Evolutionary conservation across 2,113 vertebrate genomes (phyloP).

Genomic region (Otolemur garnettii): DNA sequence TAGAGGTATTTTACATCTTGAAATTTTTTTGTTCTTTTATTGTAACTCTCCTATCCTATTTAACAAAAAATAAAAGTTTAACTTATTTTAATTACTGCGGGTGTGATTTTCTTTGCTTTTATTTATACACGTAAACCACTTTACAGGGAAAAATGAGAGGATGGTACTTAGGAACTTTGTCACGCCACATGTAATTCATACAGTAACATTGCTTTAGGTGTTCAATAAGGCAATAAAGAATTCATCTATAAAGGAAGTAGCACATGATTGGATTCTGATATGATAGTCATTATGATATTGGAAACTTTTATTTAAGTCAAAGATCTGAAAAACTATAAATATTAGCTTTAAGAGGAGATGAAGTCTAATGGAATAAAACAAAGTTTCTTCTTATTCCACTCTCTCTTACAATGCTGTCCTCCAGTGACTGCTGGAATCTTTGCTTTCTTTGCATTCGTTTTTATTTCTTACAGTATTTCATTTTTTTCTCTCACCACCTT

Average conservation of each 20-base stretch:
- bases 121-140: not conserved
- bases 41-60: not conserved
- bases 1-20: not conserved
- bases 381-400: not conserved
- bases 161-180: not conserved
- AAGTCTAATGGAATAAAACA: not conserved
- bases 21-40: not conserved
- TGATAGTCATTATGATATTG: not conserved
- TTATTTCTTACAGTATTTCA: not conserved
- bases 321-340: not conserved
- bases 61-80: not conserved
- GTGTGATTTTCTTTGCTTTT: not conserved
- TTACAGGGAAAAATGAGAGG: not conserved
- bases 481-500: not conserved
- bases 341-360: not conserved
- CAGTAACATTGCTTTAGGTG: not conserved
- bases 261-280: not conserved
- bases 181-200: not conserved
- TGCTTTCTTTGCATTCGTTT: not conserved
- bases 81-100: not conserved
- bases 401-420: not conserved
- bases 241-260: not conserved
- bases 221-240: not conserved
- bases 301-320: conserved; percentile 17
- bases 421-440: not conserved